Conservation (phyloP, 2,797 vertebrate genomes). For the Gymnoscopelus microlampas region DNA sequence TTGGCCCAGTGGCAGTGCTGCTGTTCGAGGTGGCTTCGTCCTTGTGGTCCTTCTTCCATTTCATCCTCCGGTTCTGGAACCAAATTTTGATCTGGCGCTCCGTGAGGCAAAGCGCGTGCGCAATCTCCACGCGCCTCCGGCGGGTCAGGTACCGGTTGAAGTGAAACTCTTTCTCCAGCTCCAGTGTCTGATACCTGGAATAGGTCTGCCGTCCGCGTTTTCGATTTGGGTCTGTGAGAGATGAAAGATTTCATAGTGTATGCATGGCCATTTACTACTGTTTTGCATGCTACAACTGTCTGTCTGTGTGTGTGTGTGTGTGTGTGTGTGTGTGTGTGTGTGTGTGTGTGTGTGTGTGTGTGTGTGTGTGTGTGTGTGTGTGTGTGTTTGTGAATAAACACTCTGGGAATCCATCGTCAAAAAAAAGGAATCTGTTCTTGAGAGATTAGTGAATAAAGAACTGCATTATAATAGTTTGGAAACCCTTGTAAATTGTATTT, state of each 20-base stretch:
- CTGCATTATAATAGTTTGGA: too few species aligned
- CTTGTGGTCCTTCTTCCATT: conserved; percentile 92
- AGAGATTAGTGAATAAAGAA: too few species aligned
- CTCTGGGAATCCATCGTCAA: too few species aligned
- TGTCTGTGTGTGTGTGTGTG: too few species aligned
- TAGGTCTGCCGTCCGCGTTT: conserved; percentile 91
- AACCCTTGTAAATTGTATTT: background rate
- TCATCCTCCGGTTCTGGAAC: conserved; percentile 94
- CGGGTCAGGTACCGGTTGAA: conserved; percentile 88
- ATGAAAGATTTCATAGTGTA: background rate
- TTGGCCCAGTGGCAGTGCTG: background rate
- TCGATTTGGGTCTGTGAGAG: conserved; percentile 83
- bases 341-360: too few species aligned
- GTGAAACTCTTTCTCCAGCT: conserved; percentile 89
- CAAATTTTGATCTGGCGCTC: conserved; percentile 92
- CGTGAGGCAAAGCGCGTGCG: conserved; percentile 84
- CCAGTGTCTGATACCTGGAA: conserved; percentile 87
- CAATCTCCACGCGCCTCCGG: conserved; percentile 85
- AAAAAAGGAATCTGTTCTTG: too few species aligned
- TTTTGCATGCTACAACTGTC: too few species aligned
- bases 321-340: too few species aligned
- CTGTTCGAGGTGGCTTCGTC: conserved; percentile 64
- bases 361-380: too few species aligned
- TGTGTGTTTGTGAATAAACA: too few species aligned
- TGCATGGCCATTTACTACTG: too few species aligned